phyloP scores from a whole-genome alignment of 1,140 invertebrate genomes.

The Euura saliciscinereae region DNA sequence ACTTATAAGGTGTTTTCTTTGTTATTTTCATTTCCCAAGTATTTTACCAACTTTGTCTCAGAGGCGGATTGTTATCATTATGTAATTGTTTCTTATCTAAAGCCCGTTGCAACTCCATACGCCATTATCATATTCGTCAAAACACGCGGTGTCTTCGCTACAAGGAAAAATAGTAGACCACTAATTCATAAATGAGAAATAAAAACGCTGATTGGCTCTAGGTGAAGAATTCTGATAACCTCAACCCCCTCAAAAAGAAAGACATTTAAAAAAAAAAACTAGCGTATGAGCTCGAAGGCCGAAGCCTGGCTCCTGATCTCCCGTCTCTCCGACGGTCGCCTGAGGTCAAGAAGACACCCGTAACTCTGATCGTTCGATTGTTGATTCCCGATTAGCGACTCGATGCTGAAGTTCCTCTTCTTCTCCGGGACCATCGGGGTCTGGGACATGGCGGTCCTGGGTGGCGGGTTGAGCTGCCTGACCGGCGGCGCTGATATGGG shows the following conservation, averaged over 20 bases:
- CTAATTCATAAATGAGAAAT: too few relatives aligned
- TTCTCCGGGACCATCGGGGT: slow-evolving; percentile 36
- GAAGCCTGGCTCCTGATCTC: slow-evolving; percentile 59
- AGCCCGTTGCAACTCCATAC: neutral
- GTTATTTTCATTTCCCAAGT: neutral
- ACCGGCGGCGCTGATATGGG: slow-evolving; percentile 51
- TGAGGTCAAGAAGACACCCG: slow-evolving; percentile 48
- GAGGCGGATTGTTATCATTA: neutral
- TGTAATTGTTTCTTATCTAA: slow-evolving; percentile 1
- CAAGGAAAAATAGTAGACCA: too few relatives aligned
- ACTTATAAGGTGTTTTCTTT: neutral
- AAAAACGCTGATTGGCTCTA: too few relatives aligned
- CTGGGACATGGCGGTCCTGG: slow-evolving; percentile 19
- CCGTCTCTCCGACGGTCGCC: slow-evolving; percentile 49
- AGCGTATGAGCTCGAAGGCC: slow-evolving; percentile 47
- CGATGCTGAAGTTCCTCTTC: slow-evolving; percentile 61
- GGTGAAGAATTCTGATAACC: too few relatives aligned
- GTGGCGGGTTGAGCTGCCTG: slow-evolving; percentile 35
- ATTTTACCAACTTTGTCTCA: neutral
- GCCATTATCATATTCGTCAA: too few relatives aligned
- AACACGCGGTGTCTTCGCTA: too few relatives aligned
- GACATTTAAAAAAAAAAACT: neutral
- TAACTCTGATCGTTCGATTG: slow-evolving; percentile 38
- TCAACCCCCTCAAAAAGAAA: neutral
- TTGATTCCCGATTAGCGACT: slow-evolving; percentile 61